Percentiles rank a stretch among this genome's conserved stretches.
Conservation (phyloP, 2,113 vertebrate species). For the Hippolais icterina region DNA sequence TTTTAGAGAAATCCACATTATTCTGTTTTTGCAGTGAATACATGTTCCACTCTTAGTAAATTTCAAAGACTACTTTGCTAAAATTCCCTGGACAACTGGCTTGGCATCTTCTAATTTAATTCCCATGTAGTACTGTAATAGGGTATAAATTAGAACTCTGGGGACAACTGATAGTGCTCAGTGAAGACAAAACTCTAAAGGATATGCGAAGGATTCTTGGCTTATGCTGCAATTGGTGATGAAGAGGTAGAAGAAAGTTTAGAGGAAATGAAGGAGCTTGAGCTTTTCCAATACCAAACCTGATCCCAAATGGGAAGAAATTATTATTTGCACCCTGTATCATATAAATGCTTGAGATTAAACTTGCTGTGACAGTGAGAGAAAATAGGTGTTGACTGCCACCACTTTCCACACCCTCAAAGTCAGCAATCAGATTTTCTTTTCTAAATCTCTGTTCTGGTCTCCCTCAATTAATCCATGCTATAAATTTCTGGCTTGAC, state of each 20-base stretch:
- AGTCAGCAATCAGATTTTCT: background rate
- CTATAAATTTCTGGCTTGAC: background rate
- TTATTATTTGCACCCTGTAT: background rate
- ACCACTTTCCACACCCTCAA: background rate
- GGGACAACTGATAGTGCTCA: background rate
- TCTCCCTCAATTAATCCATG: background rate
- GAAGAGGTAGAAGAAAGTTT: background rate
- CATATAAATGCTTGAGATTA: background rate
- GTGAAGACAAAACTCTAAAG: background rate
- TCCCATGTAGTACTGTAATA: background rate
- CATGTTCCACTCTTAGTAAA: background rate
- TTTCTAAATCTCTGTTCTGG: background rate
- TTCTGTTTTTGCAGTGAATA: background rate
- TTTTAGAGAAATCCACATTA: background rate
- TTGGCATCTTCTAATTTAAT: constrained; percentile 27
- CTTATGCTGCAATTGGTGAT: background rate
- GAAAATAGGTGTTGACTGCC: background rate
- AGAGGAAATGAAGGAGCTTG: background rate
- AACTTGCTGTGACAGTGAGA: background rate
- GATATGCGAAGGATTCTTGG: background rate
- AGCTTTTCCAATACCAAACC: background rate
- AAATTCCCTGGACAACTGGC: background rate
- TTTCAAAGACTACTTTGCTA: background rate
- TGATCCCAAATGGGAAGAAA: background rate
- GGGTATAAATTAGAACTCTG: constrained; percentile 35